These are phyloP conservation scores for Eurosta solidaginis DNA, from an alignment of 1,140 invertebrate species.

Conservation along the genomic window DNA sequence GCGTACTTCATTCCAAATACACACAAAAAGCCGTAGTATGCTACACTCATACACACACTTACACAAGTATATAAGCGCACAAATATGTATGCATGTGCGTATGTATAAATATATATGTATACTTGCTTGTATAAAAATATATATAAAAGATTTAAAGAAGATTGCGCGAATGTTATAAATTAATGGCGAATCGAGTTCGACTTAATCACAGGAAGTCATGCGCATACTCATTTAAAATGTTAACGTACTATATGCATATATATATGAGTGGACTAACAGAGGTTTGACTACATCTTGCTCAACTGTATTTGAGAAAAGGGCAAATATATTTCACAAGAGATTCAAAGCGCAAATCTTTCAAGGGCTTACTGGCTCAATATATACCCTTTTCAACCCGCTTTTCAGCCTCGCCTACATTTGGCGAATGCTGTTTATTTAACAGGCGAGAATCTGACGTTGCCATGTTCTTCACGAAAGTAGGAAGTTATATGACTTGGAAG, in stretches of 20 bases:
- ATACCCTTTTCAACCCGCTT: too few relatives aligned
- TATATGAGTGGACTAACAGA: not conserved
- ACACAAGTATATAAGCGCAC: not conserved
- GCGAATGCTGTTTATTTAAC: too few relatives aligned
- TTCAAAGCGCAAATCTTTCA: too few relatives aligned
- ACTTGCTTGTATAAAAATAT: not conserved
- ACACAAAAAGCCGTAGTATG: not conserved
- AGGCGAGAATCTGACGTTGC: too few relatives aligned
- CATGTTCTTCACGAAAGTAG: too few relatives aligned
- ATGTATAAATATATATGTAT: not conserved
- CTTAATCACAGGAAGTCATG: conserved; percentile 17
- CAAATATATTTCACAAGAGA: too few relatives aligned
- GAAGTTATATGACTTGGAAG: too few relatives aligned
- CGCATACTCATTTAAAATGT: not conserved
- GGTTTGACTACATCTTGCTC: too few relatives aligned
- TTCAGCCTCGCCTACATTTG: too few relatives aligned
- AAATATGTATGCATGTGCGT: not conserved
- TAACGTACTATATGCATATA: not conserved
- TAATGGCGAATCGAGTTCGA: not conserved
- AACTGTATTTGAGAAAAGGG: too few relatives aligned
- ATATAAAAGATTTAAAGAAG: not conserved
- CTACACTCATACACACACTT: not conserved
- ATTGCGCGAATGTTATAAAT: not conserved
- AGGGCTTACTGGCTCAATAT: too few relatives aligned
- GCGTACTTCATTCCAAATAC: conserved; percentile 26